phyloP scores from a whole-genome alignment of 2,797 vertebrate genomes.

The Rhadinocentrus ornatus region DNA sequence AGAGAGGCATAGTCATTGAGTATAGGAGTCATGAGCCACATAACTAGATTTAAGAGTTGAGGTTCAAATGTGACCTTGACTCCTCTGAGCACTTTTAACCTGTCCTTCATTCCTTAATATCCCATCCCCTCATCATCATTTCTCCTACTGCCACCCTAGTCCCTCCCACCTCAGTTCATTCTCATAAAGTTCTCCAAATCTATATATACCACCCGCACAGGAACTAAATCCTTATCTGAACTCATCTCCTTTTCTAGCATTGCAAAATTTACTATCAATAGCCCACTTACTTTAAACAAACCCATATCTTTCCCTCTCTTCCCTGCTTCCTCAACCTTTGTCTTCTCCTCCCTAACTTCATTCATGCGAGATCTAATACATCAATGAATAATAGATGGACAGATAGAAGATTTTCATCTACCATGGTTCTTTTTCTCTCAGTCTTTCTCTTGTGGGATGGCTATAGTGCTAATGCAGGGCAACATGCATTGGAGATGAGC shows the following conservation, averaged over 20 bases:
- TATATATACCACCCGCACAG: conserved; percentile 49
- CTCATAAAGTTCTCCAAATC: conserved; percentile 37
- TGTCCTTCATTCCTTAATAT: conserved; percentile 27
- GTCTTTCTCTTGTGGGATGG: conserved; percentile 65
- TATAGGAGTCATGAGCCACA: conserved; percentile 16
- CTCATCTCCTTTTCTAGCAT: conserved; percentile 44
- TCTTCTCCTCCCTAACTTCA: conserved; percentile 55
- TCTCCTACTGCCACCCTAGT: not conserved
- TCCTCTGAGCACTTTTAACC: conserved; percentile 37
- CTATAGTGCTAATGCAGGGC: conserved; percentile 77
- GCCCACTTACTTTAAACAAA: conserved; percentile 21
- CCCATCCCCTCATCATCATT: not conserved
- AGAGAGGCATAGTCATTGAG: conserved; percentile 14
- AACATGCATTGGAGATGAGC: conserved; percentile 81
- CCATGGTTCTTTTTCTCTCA: conserved; percentile 69
- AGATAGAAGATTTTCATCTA: conserved; percentile 80
- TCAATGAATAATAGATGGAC: conserved; percentile 86
- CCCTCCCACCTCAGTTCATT: conserved; percentile 6
- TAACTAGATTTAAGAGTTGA: conserved; percentile 25
- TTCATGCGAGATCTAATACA: conserved; percentile 82
- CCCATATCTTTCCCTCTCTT: conserved; percentile 16
- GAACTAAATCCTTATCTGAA: conserved; percentile 50
- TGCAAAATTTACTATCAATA: conserved; percentile 26
- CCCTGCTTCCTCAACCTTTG: conserved; percentile 23
- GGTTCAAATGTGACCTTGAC: conserved; percentile 28